Base-by-base conservation (phyloP, 2,113 vertebrate genomes). In the Eublepharis macularius region DNA sequence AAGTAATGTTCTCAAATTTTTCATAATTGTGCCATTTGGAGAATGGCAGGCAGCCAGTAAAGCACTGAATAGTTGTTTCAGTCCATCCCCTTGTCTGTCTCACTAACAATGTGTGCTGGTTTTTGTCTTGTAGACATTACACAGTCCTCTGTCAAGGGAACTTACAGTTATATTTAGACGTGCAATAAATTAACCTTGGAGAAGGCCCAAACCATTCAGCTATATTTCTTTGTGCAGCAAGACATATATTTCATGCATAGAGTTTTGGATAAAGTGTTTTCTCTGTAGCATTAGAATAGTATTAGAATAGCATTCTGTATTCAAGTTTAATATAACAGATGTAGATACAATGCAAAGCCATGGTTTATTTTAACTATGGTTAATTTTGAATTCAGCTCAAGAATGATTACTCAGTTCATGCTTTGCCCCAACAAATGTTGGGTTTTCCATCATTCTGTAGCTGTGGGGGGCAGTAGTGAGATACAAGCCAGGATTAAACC, bases 61-160 rank as follows among this genome's bases (percentile, higher is more conserved):
- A 93, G 92, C 93, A 92, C 92, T 95, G 94, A 96, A 90, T 93
- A 93, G 93, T 93, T 90, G 86, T 93, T 95, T 93, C 91, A 94
- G 92, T 94, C 77, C 77, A 91, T 95, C 94, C 91, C 90, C 93
- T 92, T 94, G 91, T 94, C 94, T 94, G 92, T 94, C 92, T 93
- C 92, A 87, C 92, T 93, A 93, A 92, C 76, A 0, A 82, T 92
- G 91, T 92, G 91, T 92, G 91, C 94, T 85, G 87, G 47, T 93
- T 94, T 94, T 92, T 92, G 92, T 95, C 92, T 94, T 57, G 79
- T 47, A 94, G 93, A 94, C 89, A 24, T 94, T 94, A 89, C 92
- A 91, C 92, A 92, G 90, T 91, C 89, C 91, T 90, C 86, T 92
- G 94, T 94, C 94, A 94, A 93, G 88, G 91, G 81, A 92, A 93